Conservation (phyloP, 1,140 invertebrate genomes). For the Drosophila serrata region DNA sequence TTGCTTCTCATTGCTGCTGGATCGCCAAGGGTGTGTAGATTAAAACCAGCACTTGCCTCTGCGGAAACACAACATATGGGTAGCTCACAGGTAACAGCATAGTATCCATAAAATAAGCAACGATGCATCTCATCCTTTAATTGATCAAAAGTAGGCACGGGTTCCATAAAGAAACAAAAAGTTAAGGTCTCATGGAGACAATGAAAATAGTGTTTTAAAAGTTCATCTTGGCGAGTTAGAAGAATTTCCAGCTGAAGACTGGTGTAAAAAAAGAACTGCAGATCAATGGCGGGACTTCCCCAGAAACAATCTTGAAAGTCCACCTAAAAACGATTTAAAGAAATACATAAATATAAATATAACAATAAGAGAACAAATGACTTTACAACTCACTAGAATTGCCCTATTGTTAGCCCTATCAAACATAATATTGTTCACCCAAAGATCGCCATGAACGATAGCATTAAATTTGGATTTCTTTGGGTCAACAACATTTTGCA, state of each 20-base stretch:
- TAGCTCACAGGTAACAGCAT: constrained; percentile 59
- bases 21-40: constrained; percentile 45
- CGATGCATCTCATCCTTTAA: constrained; percentile 71
- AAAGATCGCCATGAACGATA: constrained; percentile 88
- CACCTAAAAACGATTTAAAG: constrained; percentile 45
- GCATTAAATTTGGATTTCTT: constrained; percentile 83
- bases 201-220: constrained; percentile 76
- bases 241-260: constrained; percentile 65
- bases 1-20: constrained; percentile 34
- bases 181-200: constrained; percentile 75
- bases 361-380: background rate
- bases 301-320: constrained; percentile 72
- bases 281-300: constrained; percentile 70
- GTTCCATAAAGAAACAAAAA: constrained; percentile 58
- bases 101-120: constrained; percentile 70
- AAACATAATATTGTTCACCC: constrained; percentile 89
- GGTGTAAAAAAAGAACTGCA: constrained; percentile 72
- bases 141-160: constrained; percentile 75
- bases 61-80: constrained; percentile 60
- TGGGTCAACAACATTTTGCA: constrained; percentile 45
- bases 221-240: constrained; percentile 55
- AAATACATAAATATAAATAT: background rate
- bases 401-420: constrained; percentile 85
- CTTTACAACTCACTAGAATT: constrained; percentile 83
- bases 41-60: constrained; percentile 42